These are phyloP conservation scores for Ichneumon xanthorius DNA, from an alignment of 2,888 invertebrate genomes.

Conservation along the genomic window DNA sequence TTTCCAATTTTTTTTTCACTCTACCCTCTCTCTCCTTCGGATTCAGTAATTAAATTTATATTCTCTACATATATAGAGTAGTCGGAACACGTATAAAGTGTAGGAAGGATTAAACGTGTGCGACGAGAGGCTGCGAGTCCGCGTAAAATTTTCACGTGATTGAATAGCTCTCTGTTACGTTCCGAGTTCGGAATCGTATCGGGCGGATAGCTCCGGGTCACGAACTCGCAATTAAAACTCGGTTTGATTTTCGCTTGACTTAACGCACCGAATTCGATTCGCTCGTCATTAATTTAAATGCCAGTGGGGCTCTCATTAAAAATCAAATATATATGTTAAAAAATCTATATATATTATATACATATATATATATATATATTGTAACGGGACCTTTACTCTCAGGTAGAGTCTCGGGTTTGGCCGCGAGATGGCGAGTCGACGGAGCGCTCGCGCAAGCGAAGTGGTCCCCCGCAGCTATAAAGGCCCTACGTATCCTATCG, in stretches of 20 bases:
- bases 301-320: conserved; percentile 7
- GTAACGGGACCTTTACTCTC: not conserved
- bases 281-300: conserved; percentile 48
- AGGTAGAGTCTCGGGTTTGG: too few relatives aligned
- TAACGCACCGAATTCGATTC: conserved; percentile 29
- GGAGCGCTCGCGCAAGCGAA: too few relatives aligned
- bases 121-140: conserved; percentile 30
- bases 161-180: conserved; percentile 37
- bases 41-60: conserved; percentile 71
- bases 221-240: conserved; percentile 63
- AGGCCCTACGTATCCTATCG: too few relatives aligned
- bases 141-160: conserved; percentile 46
- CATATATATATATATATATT: not conserved
- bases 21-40: not conserved
- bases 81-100: conserved; percentile 40
- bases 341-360: not conserved
- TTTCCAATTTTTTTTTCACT: conserved; percentile 34
- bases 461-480: too few relatives aligned
- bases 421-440: too few relatives aligned
- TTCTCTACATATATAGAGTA: conserved; percentile 61
- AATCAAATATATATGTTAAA: not conserved
- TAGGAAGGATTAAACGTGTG: conserved; percentile 17
- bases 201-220: conserved; percentile 28
- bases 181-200: conserved; percentile 36
- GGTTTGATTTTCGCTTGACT: conserved; percentile 52